Base-by-base conservation (phyloP, 1,140 invertebrate genomes). In the Procambarus clarkii region DNA sequence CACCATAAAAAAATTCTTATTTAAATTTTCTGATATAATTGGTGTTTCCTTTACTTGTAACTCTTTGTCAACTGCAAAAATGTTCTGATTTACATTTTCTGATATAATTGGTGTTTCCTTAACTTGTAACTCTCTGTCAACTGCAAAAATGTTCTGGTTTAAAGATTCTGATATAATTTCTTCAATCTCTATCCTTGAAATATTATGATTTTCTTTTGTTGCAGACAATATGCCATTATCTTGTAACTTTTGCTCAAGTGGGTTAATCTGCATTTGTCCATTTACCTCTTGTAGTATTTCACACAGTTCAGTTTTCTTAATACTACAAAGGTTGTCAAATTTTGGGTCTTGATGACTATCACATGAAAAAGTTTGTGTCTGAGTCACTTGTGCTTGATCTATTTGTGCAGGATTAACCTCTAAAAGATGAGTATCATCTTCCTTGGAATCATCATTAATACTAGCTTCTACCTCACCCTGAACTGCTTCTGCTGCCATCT, bases 401-500 rank as follows among this genome's bases (percentile, higher is more conserved):
- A 21, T 74, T 8, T 34, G n/a, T 34, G 24, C 5, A 21, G n/a
- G 24, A 34, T 74, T 34, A 69, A 74, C 69, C n/a, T 74, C 34
- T 9, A 74, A 74, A 34, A 24, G 7, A 5, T 1, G 24, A 34
- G n/a, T 11, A 9, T 74, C n/a, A 21, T 74, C 24, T 74, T 74
- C 69, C n/a, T 9, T 4, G 11, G n/a, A 74, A 34, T 21, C 24
- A 74, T 34, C 24, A 21, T 69, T 18, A 69, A 69, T 18, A 54
- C 13, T 9, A 13, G 50, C 13, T 54, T 54, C 50, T 18, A 21
- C 60, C 24, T 74, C 24, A 34, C 69, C n/a, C 21, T 24, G 24
- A 74, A 34, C 69, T 74, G 69, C 69, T 74, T 74, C 69, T 34
- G 24, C n/a, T 74, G 69, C 69, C 24, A 74, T 24, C 69, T 74